Evolutionary conservation across 2,113 vertebrate species (phyloP), one percentile per base, ranked within the genome.

Genomic region (Pelusios castaneus): DNA sequence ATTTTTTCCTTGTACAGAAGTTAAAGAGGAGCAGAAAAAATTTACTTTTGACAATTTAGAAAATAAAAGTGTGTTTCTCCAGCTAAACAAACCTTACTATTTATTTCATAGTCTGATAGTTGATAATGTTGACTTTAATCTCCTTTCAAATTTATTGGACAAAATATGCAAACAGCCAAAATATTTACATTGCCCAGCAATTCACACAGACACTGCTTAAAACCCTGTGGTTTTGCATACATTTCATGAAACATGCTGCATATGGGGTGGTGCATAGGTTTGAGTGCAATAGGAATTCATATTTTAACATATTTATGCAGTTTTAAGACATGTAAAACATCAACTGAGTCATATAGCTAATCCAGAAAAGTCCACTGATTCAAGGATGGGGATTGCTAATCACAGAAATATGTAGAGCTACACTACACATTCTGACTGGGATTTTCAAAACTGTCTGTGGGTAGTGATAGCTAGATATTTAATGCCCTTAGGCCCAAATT

Each of bases 21-120:
- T 27, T 49, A 90, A 16, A 96, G 11, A 41, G 34, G 73, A 58
- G 55, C 55, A 91, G 87, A 90, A 97, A 97, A 95, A 97, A 96
- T 82, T 8, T 93, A 78, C 25, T 41, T 91, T 76, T 84, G 56
- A 89, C 56, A 92, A 29, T 49, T 70, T 89, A n/a, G 45, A 67
- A 70, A 81, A 58, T 91, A 84, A 94, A 83, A 11, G 38, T 0
- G 0, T 77, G 10, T 79, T 95, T 79, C 67, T 86, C 82, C 89
- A 92, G 38, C 49, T 78, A 82, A 88, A 94, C 89, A 95, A 88
- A 83, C 43, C 41, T 80, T 10, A 89, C 29, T 43, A 56, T 22
- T 92, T 91, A 60, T 86, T 81, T 76, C 43, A 82, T 8, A 0
- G 0, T 21, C 76, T 95, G 38, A 34, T 84, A 73, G 56, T 11